phyloP scores from a whole-genome alignment of 1,140 invertebrate genomes.

The Euwallacea fornicatus region DNA sequence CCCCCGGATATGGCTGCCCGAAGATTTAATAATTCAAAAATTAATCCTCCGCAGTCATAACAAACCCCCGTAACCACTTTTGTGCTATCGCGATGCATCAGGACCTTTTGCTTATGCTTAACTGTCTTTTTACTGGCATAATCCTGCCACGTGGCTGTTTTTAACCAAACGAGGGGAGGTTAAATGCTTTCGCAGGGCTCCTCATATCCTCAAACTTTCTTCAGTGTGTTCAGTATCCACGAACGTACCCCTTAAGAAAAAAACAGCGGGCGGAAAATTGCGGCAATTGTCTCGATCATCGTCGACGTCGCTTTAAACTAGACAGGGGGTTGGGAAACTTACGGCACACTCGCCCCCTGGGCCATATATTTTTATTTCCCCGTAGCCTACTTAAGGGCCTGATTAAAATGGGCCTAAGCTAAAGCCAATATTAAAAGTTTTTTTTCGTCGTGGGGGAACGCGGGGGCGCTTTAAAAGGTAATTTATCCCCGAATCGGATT shows the following conservation, averaged over 20 bases:
- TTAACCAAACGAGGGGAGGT: background rate
- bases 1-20: slow-evolving; percentile 14
- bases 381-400: slow-evolving; percentile 53
- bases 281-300: slow-evolving; percentile 53
- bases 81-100: slow-evolving; percentile 49
- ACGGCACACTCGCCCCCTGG: slow-evolving; percentile 33
- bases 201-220: background rate
- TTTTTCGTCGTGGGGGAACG: slow-evolving; percentile 13
- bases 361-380: slow-evolving; percentile 55
- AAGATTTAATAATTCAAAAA: slow-evolving; percentile 51
- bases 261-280: slow-evolving; percentile 45
- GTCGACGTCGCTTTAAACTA: slow-evolving; percentile 49
- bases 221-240: background rate
- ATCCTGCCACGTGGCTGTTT: slow-evolving; percentile 46
- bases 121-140: slow-evolving; percentile 46
- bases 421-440: slow-evolving; percentile 51
- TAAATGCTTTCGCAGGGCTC: background rate
- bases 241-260: no score
- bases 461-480: slow-evolving; percentile 36
- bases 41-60: slow-evolving; percentile 49
- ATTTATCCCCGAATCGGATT: slow-evolving; percentile 40
- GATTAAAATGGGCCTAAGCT: slow-evolving; percentile 54
- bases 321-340: slow-evolving; percentile 24
- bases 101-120: slow-evolving; percentile 37
- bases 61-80: slow-evolving; percentile 50